Percentiles rank a stretch among this genome's conserved stretches.
Conservation (phyloP, 2,888 invertebrate genomes). For the Rotaria magnacalcarata region DNA sequence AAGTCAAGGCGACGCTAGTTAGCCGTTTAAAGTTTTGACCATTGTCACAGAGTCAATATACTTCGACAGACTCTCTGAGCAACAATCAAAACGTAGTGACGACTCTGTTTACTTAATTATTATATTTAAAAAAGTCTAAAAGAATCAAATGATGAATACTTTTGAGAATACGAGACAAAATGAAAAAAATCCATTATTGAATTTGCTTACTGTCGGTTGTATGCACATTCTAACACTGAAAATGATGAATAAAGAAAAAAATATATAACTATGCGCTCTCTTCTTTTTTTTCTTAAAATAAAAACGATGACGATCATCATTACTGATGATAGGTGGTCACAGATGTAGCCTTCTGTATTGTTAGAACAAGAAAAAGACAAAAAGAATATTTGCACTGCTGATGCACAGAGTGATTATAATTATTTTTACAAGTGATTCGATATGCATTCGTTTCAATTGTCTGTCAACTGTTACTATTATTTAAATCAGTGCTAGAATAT, state of each 20-base stretch:
- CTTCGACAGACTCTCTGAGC: constrained; percentile 20
- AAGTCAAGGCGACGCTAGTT: neutral
- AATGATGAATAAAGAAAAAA: neutral
- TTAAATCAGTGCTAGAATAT: neutral
- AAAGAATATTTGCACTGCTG: neutral
- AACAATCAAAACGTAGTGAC: constrained; percentile 17
- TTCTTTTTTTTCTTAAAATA: neutral
- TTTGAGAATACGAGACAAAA: neutral
- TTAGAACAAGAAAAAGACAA: neutral
- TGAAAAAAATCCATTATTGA: neutral
- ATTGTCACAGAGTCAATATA: constrained; percentile 30
- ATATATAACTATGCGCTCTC: neutral
- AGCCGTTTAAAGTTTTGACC: constrained; percentile 5
- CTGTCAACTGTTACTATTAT: neutral
- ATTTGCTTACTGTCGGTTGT: neutral
- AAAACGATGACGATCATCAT: neutral
- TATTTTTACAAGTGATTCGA: neutral
- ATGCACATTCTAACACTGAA: neutral
- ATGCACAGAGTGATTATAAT: neutral
- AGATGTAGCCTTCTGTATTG: neutral
- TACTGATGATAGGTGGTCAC: neutral
- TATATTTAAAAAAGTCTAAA: neutral
- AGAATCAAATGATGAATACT: neutral
- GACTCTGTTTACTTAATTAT: neutral
- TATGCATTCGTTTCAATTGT: neutral